Percentiles rank a stretch among this genome's conserved stretches.
phyloP scores from a whole-genome alignment of 2,888 invertebrate species.

The Thalpophila matura region DNA sequence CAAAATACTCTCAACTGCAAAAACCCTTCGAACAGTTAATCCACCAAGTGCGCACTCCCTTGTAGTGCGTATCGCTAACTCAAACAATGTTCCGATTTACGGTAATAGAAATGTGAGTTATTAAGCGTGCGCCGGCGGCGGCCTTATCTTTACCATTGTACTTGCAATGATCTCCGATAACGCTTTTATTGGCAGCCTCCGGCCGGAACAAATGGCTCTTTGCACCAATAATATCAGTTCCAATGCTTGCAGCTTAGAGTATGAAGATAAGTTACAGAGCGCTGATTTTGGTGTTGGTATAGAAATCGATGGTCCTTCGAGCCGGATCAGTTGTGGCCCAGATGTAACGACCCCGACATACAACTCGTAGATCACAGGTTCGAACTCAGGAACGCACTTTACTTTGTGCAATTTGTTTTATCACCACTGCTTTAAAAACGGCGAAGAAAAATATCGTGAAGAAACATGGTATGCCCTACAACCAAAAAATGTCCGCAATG shows the following conservation, averaged over 20 bases:
- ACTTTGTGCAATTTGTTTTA: no score
- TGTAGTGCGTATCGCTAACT: constrained; percentile 65
- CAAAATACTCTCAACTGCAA: background rate
- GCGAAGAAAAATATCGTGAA: no score
- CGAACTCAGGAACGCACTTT: no score
- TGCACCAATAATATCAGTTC: constrained; percentile 64
- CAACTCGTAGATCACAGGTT: no score
- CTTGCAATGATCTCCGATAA: constrained; percentile 78
- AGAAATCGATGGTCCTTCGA: no score
- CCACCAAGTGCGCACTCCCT: constrained; percentile 48
- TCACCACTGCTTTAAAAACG: no score
- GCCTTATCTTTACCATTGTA: constrained; percentile 76
- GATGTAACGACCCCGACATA: no score
- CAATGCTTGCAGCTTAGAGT: constrained; percentile 33
- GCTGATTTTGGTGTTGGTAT: constrained; percentile 5
- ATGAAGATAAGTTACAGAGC: constrained; percentile 29
- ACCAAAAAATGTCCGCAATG: no score
- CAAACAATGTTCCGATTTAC: constrained; percentile 74
- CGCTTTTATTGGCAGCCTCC: constrained; percentile 78
- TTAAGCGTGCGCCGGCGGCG: constrained; percentile 71
- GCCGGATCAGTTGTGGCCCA: no score
- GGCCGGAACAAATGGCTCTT: constrained; percentile 67
- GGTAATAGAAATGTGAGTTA: constrained; percentile 84
- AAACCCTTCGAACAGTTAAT: constrained; percentile 12
- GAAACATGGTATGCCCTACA: no score